phyloP scores from a whole-genome alignment of 2,797 vertebrate species.

The Columba guinea region DNA sequence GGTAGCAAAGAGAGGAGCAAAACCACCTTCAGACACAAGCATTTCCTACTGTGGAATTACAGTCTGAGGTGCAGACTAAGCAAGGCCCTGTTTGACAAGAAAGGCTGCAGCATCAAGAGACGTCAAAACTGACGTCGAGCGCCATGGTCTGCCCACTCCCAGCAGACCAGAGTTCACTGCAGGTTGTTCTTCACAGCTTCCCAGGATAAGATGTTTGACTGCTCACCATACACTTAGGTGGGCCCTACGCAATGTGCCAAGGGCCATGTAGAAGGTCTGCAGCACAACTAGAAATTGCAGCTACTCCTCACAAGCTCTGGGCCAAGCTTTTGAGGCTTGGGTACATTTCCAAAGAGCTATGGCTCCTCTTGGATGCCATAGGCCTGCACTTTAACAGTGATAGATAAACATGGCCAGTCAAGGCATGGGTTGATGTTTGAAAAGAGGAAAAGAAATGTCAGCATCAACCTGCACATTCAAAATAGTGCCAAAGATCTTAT shows the following conservation, averaged over 20 bases:
- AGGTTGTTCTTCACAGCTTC: neutral
- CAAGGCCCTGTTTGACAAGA: neutral
- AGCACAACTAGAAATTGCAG: neutral
- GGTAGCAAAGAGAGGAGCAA: neutral
- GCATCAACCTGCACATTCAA: neutral
- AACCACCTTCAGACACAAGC: neutral
- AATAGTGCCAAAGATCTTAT: neutral
- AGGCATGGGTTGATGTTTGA: neutral
- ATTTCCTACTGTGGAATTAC: neutral
- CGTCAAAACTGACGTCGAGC: accelerated
- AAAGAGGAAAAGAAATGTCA: neutral
- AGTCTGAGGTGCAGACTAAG: neutral
- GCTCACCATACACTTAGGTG: neutral
- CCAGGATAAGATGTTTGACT: neutral
- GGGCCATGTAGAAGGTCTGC: neutral
- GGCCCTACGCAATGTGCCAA: neutral
- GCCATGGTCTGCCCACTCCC: neutral
- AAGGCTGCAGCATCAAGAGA: neutral
- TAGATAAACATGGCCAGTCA: neutral
- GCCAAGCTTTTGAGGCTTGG: neutral
- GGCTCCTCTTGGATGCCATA: neutral
- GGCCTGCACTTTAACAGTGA: neutral
- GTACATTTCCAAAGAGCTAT: neutral
- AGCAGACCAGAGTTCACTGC: neutral
- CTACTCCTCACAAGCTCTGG: neutral